Evolutionary conservation across 2,113 vertebrate species (phyloP).

Genomic region (Vombatus ursinus): DNA sequence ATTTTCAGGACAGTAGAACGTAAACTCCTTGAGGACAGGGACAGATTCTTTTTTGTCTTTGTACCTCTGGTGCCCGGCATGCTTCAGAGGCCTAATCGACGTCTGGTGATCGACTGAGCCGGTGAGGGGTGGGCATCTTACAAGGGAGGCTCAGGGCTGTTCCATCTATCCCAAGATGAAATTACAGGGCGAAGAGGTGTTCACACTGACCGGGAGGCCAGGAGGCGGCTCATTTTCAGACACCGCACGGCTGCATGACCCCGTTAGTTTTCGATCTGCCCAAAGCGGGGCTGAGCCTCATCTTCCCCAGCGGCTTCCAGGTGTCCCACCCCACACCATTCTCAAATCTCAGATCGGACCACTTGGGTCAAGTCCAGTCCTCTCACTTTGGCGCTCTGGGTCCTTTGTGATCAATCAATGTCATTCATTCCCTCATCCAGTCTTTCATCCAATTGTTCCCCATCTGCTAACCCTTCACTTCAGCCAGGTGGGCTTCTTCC

Average conservation of each 20-base stretch:
- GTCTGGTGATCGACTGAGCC: background rate
- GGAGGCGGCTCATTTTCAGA: background rate
- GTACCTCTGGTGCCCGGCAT: too few species aligned
- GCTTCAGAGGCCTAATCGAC: background rate
- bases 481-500: background rate
- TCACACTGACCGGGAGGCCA: background rate
- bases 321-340: background rate
- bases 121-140: background rate
- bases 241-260: background rate
- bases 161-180: background rate
- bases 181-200: background rate
- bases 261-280: background rate
- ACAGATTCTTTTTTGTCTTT: background rate
- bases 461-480: background rate
- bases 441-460: background rate
- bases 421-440: background rate
- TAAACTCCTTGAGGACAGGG: background rate
- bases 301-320: background rate
- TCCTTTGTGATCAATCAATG: background rate
- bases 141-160: background rate
- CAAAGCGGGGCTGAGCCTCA: background rate
- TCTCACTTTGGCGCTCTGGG: background rate
- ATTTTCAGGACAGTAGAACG: background rate
- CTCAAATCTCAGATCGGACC: slow-evolving; percentile 9
- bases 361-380: background rate